These are phyloP conservation scores for Lordiphosa stackelbergi DNA, from an alignment of 1,140 invertebrate genomes.

Conservation along the genomic window DNA sequence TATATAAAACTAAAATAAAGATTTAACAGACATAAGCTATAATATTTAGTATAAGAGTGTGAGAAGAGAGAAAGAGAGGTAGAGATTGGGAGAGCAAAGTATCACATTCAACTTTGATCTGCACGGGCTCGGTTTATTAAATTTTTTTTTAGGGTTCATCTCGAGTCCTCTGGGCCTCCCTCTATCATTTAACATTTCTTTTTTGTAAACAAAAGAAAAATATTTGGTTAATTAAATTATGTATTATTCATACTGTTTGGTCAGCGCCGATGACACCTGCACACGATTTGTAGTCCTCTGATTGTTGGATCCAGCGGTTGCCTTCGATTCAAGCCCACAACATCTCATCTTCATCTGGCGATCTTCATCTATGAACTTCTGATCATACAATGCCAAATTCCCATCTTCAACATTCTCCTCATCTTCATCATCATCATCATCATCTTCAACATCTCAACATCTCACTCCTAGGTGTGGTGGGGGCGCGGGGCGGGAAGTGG, in stretches of 20 bases:
- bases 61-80: constrained; percentile 9
- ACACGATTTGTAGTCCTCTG: constrained; percentile 42
- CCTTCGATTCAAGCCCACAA: constrained; percentile 34
- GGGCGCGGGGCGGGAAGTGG: constrained; percentile 62
- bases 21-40: constrained; percentile 25
- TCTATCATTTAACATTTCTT: constrained; percentile 52
- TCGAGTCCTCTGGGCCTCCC: constrained; percentile 32
- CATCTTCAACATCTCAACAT: constrained; percentile 41
- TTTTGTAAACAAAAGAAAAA: constrained; percentile 58
- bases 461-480: constrained; percentile 49
- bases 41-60: constrained; percentile 7
- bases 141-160: constrained; percentile 7
- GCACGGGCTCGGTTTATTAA: constrained; percentile 14
- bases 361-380: constrained; percentile 30
- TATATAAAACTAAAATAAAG: constrained; percentile 44
- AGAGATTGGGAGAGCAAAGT: neutral
- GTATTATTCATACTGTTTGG: constrained; percentile 74
- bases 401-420: constrained; percentile 44
- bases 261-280: constrained; percentile 66
- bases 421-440: constrained; percentile 36
- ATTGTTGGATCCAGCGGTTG: constrained; percentile 3
- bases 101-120: constrained; percentile 23
- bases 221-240: constrained; percentile 73
- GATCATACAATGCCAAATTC: constrained; percentile 11
- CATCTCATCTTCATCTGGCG: constrained; percentile 32